Conservation (phyloP, 2,888 invertebrate genomes). For the Steinernema carpocapsae region DNA sequence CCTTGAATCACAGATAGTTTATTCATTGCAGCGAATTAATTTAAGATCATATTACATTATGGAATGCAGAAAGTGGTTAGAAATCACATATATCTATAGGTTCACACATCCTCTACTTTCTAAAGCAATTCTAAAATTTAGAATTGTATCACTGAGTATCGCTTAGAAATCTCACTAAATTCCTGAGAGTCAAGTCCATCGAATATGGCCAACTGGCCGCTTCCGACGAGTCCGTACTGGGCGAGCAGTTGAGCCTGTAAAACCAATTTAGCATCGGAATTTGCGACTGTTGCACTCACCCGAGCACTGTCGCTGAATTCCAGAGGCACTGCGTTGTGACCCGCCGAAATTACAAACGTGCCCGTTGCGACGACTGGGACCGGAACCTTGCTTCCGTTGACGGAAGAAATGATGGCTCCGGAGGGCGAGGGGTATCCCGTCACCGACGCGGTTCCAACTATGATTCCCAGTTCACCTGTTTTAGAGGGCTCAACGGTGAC, state of each 20-base stretch:
- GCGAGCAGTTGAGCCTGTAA: constrained; percentile 42
- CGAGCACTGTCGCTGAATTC: neutral
- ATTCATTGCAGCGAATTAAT: constrained; percentile 18
- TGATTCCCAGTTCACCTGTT: constrained; percentile 40
- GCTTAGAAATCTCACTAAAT: constrained; percentile 33
- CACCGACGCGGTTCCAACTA: constrained; percentile 37
- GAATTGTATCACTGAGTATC: constrained; percentile 37
- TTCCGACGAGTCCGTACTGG: constrained; percentile 46
- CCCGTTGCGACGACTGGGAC: constrained; percentile 48
- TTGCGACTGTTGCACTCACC: neutral
- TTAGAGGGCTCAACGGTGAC: constrained; percentile 31
- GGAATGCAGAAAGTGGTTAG: constrained; percentile 25
- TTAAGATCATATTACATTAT: constrained; percentile 16
- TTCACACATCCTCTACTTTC: neutral
- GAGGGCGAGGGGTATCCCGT: constrained; percentile 51
- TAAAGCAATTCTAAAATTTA: constrained; percentile 18
- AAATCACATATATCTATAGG: constrained; percentile 26
- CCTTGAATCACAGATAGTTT: neutral
- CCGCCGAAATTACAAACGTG: constrained; percentile 40
- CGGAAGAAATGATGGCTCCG: constrained; percentile 48
- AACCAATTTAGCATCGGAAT: neutral
- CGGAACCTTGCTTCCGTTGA: constrained; percentile 46
- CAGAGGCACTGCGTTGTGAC: neutral
- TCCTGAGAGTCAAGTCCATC: constrained; percentile 36
- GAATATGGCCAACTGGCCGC: constrained; percentile 45